Percentiles rank a stretch among this genome's conserved stretches.
phyloP scores from a whole-genome alignment of 1,140 invertebrate species.

The Galleria mellonella region DNA sequence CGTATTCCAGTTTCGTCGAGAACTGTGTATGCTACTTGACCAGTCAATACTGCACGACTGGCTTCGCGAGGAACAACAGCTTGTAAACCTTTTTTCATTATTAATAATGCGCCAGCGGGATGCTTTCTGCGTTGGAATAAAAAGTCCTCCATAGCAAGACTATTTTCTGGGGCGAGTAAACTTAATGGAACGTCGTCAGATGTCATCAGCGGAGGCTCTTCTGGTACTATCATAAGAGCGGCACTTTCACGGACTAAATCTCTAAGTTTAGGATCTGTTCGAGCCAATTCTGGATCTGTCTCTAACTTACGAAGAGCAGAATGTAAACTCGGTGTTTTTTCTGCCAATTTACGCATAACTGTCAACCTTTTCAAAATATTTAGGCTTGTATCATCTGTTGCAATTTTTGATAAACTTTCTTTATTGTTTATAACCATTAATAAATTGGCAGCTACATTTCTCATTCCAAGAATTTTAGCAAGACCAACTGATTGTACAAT shows the following conservation, averaged over 20 bases:
- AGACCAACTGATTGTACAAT: conserved; percentile 81
- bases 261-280: conserved; percentile 79
- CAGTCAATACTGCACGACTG: conserved; percentile 81
- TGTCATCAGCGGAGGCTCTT: conserved; percentile 76
- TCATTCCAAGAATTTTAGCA: conserved; percentile 81
- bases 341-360: conserved; percentile 82
- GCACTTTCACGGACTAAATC: conserved; percentile 83
- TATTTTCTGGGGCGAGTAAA: conserved; percentile 79
- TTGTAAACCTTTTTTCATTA: conserved; percentile 85
- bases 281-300: conserved; percentile 79
- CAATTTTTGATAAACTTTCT: conserved; percentile 74
- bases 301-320: conserved; percentile 77
- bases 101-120: conserved; percentile 78
- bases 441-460: conserved; percentile 76
- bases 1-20: conserved; percentile 85
- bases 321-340: conserved; percentile 77
- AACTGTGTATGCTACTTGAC: conserved; percentile 84
- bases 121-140: conserved; percentile 77
- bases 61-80: conserved; percentile 85
- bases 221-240: conserved; percentile 79
- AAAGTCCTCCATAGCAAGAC: conserved; percentile 84
- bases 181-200: conserved; percentile 80
- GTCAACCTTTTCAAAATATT: conserved; percentile 82
- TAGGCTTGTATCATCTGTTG: conserved; percentile 77
- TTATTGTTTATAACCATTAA: conserved; percentile 77